Base-by-base conservation (phyloP, 2,888 invertebrate species). In the Hedya salicella region DNA sequence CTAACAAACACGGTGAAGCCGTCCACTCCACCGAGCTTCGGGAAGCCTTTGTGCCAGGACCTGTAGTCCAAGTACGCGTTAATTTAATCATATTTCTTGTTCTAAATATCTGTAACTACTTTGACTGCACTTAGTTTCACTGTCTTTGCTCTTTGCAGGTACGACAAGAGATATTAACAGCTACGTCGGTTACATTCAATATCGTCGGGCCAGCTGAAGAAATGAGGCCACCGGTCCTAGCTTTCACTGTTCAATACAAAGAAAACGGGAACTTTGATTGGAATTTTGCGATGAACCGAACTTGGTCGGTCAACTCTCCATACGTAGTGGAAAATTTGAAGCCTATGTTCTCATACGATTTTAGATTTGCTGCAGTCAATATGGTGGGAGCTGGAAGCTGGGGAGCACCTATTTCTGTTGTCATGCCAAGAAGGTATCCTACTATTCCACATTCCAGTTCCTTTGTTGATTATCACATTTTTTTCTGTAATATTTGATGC, bases 281-380 rank as follows among this genome's bases (percentile, higher is more conserved):
- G 97, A 94, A 94, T 62, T 88, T 93, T 11, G 94, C 96, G 0
- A 88, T 87, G 73, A 95, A 95, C 76, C 94, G 95, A 75, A 95
- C 95, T 36, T 97, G 97, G 97, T 95, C 96, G 67, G 93, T 94
- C 53, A 96, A 95, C 76, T 95, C 96, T 1, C 94, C 95, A 0
- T 97, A 97, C 83, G 95, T 96, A 68, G 91, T 98, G 42, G 97
- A 97, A 82, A 94, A 95, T 71, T 88, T 98, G 67, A 93, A 93
- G 62, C 97, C 98, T 0, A 95, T 96, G 90, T 95, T 94, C 56
- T 92, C 93, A 0, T 98, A 98, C 85, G 94, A 95, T 78, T 97
- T 98, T 81, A 94, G 96, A 71, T 98, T 98, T 83, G 96, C 97
- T 13, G 97, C 97, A 1, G 93, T 94, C 64, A 98, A 97, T 86